Evolutionary conservation across 2,888 invertebrate species (phyloP).

Genomic region (Zaprionus lineosus): DNA sequence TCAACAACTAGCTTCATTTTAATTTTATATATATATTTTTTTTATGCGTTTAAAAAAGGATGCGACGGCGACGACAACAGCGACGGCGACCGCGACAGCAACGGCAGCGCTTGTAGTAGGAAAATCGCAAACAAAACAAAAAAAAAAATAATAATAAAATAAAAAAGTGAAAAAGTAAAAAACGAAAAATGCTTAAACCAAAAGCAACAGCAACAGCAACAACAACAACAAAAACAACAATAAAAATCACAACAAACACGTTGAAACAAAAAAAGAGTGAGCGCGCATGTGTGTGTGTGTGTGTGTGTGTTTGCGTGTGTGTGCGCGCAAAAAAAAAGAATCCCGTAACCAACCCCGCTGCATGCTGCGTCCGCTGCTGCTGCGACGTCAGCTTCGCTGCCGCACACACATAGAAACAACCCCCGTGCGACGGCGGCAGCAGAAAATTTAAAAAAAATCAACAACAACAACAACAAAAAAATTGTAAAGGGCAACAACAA

Average conservation of each 20-base stretch:
- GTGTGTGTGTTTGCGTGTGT: constrained; percentile 29
- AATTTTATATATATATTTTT: constrained; percentile 20
- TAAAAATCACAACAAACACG: constrained; percentile 10
- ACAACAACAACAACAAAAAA: constrained; percentile 47
- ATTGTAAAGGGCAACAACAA: constrained; percentile 54
- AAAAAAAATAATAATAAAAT: constrained; percentile 57
- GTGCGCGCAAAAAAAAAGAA: constrained; percentile 42
- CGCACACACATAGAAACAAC: constrained; percentile 58
- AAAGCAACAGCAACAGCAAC: constrained; percentile 49
- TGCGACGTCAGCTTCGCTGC: constrained; percentile 33
- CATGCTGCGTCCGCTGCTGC: constrained; percentile 49
- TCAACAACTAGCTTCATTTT: constrained; percentile 50
- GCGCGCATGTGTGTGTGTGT: constrained; percentile 40
- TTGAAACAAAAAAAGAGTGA: constrained; percentile 38
- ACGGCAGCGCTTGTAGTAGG: constrained; percentile 35
- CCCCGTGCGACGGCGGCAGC: constrained; percentile 55
- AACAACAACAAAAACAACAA: constrained; percentile 30
- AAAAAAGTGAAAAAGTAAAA: constrained; percentile 38
- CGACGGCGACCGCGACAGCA: constrained; percentile 17
- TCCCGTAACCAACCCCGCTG: constrained; percentile 72
- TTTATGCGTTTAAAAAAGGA: constrained; percentile 66
- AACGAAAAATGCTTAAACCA: constrained; percentile 69
- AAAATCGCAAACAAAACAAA: constrained; percentile 73
- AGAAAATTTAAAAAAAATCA: constrained; percentile 60
- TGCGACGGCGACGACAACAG: constrained; percentile 50